These are phyloP conservation scores for Macropus fuliginosus DNA, from an alignment of 2,797 vertebrate genomes.

Conservation along the genomic window DNA sequence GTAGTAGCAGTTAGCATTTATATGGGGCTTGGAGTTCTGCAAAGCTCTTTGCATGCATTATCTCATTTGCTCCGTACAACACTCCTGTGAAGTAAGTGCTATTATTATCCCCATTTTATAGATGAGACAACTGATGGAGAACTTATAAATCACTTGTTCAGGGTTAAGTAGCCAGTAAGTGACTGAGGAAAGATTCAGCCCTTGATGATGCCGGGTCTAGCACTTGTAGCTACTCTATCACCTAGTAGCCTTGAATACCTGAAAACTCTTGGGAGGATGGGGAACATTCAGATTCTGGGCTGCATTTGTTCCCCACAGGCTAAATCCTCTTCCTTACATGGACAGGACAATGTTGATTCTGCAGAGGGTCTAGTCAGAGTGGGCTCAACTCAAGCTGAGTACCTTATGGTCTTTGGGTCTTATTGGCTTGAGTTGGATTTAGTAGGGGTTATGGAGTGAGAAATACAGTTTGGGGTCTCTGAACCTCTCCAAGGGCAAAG, in stretches of 20 bases:
- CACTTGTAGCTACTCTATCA: background rate
- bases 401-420: background rate
- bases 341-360: background rate
- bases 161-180: background rate
- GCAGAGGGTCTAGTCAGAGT: background rate
- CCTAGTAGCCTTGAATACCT: background rate
- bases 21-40: background rate
- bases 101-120: background rate
- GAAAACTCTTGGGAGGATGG: background rate
- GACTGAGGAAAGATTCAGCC: background rate
- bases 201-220: background rate
- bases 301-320: background rate
- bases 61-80: background rate
- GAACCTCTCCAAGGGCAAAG: background rate
- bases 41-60: background rate
- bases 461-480: background rate
- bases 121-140: background rate
- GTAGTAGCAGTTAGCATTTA: background rate
- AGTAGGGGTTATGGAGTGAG: background rate
- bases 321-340: background rate
- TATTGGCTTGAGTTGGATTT: background rate
- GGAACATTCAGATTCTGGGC: background rate
- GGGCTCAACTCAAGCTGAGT: background rate
- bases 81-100: background rate
- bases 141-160: background rate